phyloP scores from a whole-genome alignment of 2,113 vertebrate species.

The Azemiops feae region DNA sequence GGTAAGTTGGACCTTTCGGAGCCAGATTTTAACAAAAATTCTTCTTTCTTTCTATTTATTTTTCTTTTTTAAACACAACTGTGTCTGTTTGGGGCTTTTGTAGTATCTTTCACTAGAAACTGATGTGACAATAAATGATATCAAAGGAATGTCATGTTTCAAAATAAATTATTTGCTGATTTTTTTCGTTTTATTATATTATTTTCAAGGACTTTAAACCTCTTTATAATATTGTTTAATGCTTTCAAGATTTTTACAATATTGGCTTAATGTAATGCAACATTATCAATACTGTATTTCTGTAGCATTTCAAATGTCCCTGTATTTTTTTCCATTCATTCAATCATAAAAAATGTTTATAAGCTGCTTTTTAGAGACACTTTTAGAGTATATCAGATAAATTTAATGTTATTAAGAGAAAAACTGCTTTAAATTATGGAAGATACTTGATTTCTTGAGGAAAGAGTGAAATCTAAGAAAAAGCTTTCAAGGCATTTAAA shows the following conservation, averaged over 20 bases:
- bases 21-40: slow-evolving; percentile 38
- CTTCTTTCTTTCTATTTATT: slow-evolving; percentile 7
- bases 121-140: slow-evolving; percentile 36
- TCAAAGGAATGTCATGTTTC: slow-evolving; percentile 43
- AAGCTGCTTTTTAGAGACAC: not conserved
- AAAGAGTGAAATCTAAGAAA: not conserved
- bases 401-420: not conserved
- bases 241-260: not conserved
- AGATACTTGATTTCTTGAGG: not conserved
- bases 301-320: not conserved
- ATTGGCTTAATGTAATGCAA: not conserved
- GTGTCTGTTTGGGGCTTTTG: slow-evolving; percentile 57
- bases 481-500: not conserved
- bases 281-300: not conserved
- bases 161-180: slow-evolving; percentile 47
- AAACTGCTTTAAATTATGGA: not conserved
- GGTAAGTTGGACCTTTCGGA: slow-evolving; percentile 52
- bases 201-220: not conserved
- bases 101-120: slow-evolving; percentile 43
- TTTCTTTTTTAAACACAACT: slow-evolving; percentile 1
- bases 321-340: not conserved
- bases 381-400: not conserved
- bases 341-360: not conserved
- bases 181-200: slow-evolving; percentile 6
- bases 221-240: slow-evolving; percentile 12